Evolutionary conservation across 2,888 invertebrate species (phyloP), one percentile per base, ranked within the genome.

Genomic region (Meiosimyza platycephala): DNA sequence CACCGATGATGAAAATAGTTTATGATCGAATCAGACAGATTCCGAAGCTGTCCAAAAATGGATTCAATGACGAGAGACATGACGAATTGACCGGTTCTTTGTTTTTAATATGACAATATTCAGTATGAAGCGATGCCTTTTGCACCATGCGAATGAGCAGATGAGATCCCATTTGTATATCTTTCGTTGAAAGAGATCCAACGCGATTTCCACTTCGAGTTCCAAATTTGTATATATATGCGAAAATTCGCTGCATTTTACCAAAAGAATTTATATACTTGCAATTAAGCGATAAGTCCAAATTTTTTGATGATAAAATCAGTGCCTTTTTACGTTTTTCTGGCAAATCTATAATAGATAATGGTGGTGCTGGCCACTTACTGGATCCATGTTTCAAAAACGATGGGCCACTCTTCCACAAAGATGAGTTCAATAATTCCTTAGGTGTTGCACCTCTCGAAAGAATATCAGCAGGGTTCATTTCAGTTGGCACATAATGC

Each of bases 101-200:
- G 69, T 64, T 68, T 28, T 28, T 28, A 3, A 28, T 0, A 28
- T 4, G 28, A 28, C 28, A 28, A 3, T 28, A 4, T 28, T 75
- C 71, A 0, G 15, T 6, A 50, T 15, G 40, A 15, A 75, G 71
- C 15, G 66, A 18, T 16, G 69, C 50, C 12, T 7, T n/a, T 54
- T 74, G 74, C 9, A 74, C 72, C 12, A 69, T 69, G 18, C 55
- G 68, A 40, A 72, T 13, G 12, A 69, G n/a, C 33, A 72, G 9
- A n/a, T 63, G 22, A 15, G 72, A 72, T 48, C 67, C 71, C 33
- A 16, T 13, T 59, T 67, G 66, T 11, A 71, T 28, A 2, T 74
- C 55, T 6, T 62, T 7, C 47, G 59, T 12, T 50, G 66, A 18
- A 40, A 72, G 16, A 12, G 48, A 40, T 40, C n/a, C 69, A 59